Evolutionary conservation across 2,797 vertebrate species (phyloP).

Genomic region (Myotis planiceps): DNA sequence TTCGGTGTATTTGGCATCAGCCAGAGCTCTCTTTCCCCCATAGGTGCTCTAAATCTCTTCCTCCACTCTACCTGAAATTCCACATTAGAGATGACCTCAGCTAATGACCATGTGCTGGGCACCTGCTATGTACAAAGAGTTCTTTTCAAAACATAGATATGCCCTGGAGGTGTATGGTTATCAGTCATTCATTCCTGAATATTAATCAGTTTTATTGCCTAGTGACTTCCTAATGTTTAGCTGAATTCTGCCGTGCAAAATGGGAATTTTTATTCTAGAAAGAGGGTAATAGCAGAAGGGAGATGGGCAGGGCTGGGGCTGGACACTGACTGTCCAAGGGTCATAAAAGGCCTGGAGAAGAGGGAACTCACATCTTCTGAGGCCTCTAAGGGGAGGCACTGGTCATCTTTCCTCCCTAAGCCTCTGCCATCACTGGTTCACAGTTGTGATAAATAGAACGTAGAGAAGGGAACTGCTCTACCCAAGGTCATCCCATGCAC

Average conservation of each 20-base stretch:
- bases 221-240: background rate
- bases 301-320: background rate
- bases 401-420: background rate
- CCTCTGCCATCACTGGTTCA: background rate
- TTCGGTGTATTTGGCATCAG: background rate
- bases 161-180: background rate
- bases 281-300: background rate
- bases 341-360: background rate
- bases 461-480: background rate
- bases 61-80: background rate
- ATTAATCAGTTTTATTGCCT: background rate
- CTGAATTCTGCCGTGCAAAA: background rate
- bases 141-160: background rate
- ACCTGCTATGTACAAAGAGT: background rate
- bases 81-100: background rate
- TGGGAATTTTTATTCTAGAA: background rate
- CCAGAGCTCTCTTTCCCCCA: background rate
- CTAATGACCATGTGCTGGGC: background rate
- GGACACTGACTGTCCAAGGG: background rate
- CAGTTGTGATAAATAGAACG: background rate
- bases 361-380: background rate
- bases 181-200: background rate
- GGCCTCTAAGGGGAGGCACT: background rate
- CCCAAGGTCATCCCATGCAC: background rate
- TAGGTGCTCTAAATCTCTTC: background rate